A percentile compares a stretch with the other conserved stretches of the same genome.
Conservation (phyloP, 2,888 invertebrate genomes). For the Formica aserva region DNA sequence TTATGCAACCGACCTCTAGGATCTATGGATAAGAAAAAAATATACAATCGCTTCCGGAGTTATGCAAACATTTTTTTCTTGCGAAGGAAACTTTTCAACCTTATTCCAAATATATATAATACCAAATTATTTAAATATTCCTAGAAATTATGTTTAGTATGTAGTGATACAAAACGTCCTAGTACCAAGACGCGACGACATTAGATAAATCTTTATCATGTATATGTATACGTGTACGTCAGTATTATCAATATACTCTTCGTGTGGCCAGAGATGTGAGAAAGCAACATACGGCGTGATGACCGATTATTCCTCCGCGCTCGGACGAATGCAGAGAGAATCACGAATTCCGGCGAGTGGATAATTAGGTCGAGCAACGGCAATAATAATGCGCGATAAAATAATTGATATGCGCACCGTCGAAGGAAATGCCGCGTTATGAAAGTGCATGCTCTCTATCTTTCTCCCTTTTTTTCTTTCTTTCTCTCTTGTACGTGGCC, state of each 20-base stretch:
- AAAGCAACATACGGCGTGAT: background rate
- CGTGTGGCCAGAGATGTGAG: background rate
- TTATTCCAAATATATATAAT: slow-evolving; percentile 7
- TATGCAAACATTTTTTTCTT: slow-evolving; percentile 22
- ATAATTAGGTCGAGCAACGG: slow-evolving; percentile 42
- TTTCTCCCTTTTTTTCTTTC: background rate
- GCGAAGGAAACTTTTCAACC: background rate
- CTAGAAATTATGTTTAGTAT: background rate
- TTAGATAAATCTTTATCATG: background rate
- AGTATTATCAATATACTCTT: background rate
- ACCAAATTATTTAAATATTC: background rate
- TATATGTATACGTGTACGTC: background rate
- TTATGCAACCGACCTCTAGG: slow-evolving; percentile 17
- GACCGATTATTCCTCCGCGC: slow-evolving; percentile 11
- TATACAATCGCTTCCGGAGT: slow-evolving; percentile 1
- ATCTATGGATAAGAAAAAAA: slow-evolving; percentile 1
- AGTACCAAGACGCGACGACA: no score
- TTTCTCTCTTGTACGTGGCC: slow-evolving; percentile 22
- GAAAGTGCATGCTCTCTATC: slow-evolving; percentile 31
- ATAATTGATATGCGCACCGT: slow-evolving; percentile 38
- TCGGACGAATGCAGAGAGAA: slow-evolving; percentile 23
- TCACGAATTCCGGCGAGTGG: slow-evolving; percentile 25
- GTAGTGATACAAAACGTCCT: no score
- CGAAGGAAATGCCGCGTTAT: slow-evolving; percentile 47
- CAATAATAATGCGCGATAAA: slow-evolving; percentile 30